A percentile compares a stretch with the other conserved stretches of the same genome.
phyloP scores from a whole-genome alignment of 1,140 invertebrate genomes.

The Polyergus mexicanus region DNA sequence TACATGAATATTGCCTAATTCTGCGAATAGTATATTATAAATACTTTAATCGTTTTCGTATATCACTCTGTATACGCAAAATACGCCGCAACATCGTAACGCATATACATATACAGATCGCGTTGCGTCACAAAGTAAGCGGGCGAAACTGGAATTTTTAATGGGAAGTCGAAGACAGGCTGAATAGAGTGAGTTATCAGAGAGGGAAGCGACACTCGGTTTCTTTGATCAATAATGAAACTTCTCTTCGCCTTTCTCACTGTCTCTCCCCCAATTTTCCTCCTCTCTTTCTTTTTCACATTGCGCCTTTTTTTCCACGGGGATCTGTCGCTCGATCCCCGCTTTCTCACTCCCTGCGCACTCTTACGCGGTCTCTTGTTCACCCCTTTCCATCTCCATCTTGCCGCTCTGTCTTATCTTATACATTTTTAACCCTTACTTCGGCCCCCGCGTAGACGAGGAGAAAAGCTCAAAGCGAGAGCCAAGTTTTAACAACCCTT shows the following conservation, averaged over 20 bases:
- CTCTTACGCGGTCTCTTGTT: slow-evolving; percentile 19
- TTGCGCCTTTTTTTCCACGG: slow-evolving; percentile 28
- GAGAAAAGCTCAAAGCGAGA: slow-evolving; percentile 73
- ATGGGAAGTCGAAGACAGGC: slow-evolving; percentile 74
- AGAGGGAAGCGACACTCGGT: slow-evolving; percentile 74
- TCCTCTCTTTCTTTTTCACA: slow-evolving; percentile 31
- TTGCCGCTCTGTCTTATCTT: slow-evolving; percentile 66
- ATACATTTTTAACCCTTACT: slow-evolving; percentile 81
- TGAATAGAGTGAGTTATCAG: slow-evolving; percentile 76
- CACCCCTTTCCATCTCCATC: not conserved
- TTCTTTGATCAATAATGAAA: slow-evolving; percentile 82
- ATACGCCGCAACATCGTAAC: slow-evolving; percentile 41
- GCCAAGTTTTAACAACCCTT: slow-evolving; percentile 77
- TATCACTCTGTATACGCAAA: not conserved
- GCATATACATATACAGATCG: slow-evolving; percentile 29
- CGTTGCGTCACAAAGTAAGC: slow-evolving; percentile 63
- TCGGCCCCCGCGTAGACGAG: slow-evolving; percentile 62
- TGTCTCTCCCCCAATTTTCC: slow-evolving; percentile 39
- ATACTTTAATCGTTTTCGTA: not conserved
- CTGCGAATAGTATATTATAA: not conserved
- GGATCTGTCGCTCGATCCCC: slow-evolving; percentile 7
- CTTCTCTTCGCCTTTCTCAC: slow-evolving; percentile 66
- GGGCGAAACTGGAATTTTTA: slow-evolving; percentile 73
- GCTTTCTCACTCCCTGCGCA: slow-evolving; percentile 5
- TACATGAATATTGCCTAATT: not conserved